Evolutionary conservation across 2,888 invertebrate species (phyloP), one percentile per base, ranked within the genome.

Genomic region (Elmis aenea): DNA sequence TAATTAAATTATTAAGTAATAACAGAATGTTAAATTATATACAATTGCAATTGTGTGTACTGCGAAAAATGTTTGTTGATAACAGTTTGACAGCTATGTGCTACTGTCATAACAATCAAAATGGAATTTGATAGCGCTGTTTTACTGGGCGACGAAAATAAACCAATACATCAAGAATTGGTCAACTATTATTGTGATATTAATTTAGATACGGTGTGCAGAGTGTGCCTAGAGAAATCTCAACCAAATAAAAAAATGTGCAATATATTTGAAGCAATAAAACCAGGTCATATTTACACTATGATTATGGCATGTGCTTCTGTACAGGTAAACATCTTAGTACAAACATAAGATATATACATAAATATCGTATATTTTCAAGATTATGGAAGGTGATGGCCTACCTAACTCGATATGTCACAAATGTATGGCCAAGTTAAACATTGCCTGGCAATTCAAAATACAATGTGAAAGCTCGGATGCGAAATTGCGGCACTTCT

Each of bases 271-370:
- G 51, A 54, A 32, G 41, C 45, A 15, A 44, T 42, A 12, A 50
- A 54, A 23, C 44, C 52, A 20, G 26, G 43, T 10, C 48, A 53
- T 41, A 28, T 59, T 31, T 51, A 48, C 16, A 45, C 34, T 24
- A 58, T 58, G 57, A 57, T 59, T 5, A 58, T 58, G 58, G 53
- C 57, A 21, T 59, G 59, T 48, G 52, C 58, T 23, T 48, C 57
- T 26, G 53, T 59, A n/a, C 57, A 59, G 51, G 59, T 59, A 52
- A 39, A 15, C n/a, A n/a, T n/a, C n/a, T n/a, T n/a, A n/a, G 8
- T 18, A 6, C 5, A 18, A 18, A 18, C 5, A 8, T 18, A 6
- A 8, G 5, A 6, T 18, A 18, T 8, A 18, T 18, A 11, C 21
- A 20, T 35, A 12, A 9, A 21, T 29, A 30, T 25, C 16, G 26